These are phyloP conservation scores for Garra rufa DNA, from an alignment of 2,113 vertebrate genomes.

Conservation along the genomic window DNA sequence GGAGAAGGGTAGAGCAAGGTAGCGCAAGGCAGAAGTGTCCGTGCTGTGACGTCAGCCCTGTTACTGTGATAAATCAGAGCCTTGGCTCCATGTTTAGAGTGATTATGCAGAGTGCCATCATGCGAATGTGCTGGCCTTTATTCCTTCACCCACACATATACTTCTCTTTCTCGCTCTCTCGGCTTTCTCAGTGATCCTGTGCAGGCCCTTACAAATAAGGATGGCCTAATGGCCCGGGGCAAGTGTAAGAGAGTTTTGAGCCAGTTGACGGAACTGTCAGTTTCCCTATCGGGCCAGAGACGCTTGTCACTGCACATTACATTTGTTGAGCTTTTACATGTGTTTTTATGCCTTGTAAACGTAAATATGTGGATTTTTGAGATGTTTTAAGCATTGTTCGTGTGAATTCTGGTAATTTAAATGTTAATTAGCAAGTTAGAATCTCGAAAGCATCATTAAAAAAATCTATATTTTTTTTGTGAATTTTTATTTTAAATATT, in stretches of 20 bases:
- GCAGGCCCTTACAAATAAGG: not conserved
- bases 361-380: not conserved
- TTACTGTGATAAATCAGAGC: slow-evolving; percentile 64
- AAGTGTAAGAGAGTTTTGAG: slow-evolving; percentile 55
- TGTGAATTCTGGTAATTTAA: not conserved
- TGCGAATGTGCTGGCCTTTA: slow-evolving; percentile 50
- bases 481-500: no score
- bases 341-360: slow-evolving; percentile 9
- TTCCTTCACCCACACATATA: slow-evolving; percentile 53
- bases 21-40: not conserved
- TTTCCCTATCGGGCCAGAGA: not conserved
- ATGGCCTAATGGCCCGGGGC: slow-evolving; percentile 6
- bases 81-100: slow-evolving; percentile 49
- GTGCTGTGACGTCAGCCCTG: slow-evolving; percentile 49
- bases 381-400: not conserved
- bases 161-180: slow-evolving; percentile 56
- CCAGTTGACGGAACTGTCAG: not conserved
- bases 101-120: slow-evolving; percentile 63
- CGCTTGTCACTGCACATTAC: slow-evolving; percentile 1
- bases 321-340: not conserved
- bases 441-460: not conserved
- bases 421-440: not conserved
- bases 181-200: slow-evolving; percentile 13
- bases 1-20: not conserved
- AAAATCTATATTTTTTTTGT: not conserved